phyloP scores from a whole-genome alignment of 2,888 invertebrate species.

The Drosophila nigricruria region DNA sequence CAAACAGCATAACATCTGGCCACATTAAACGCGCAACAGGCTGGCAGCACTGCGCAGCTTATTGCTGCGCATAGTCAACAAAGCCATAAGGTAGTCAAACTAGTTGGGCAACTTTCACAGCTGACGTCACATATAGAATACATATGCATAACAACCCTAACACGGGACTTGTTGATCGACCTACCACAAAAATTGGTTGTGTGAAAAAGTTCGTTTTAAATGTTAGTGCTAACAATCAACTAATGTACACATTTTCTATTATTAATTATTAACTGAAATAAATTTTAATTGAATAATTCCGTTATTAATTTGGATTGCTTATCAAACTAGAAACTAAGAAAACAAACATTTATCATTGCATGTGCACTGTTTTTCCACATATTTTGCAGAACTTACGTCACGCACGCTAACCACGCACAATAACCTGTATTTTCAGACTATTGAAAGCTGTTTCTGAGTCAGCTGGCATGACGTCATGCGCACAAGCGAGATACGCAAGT shows the following conservation, averaged over 20 bases:
- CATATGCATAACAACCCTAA: neutral
- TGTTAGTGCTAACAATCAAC: neutral
- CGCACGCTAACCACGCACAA: neutral
- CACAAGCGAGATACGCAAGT: constrained; percentile 24
- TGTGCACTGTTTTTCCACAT: neutral
- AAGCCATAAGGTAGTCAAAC: constrained; percentile 13
- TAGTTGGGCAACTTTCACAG: neutral
- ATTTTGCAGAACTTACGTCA: constrained; percentile 21
- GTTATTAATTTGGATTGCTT: neutral
- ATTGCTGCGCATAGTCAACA: constrained; percentile 13
- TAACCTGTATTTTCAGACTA: constrained; percentile 22
- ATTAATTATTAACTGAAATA: too few relatives aligned
- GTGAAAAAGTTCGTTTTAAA: neutral
- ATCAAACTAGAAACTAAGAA: neutral
- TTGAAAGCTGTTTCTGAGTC: constrained; percentile 50
- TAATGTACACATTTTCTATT: too few relatives aligned
- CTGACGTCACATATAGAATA: constrained; percentile 14
- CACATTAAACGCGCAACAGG: constrained; percentile 15
- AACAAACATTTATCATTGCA: too few relatives aligned
- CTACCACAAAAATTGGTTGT: too few relatives aligned
- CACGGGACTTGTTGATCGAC: neutral
- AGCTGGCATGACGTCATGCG: constrained; percentile 71
- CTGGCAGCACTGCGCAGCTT: constrained; percentile 32
- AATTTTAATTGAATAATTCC: too few relatives aligned
- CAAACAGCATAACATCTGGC: constrained; percentile 29